phyloP scores from a whole-genome alignment of 2,797 vertebrate species.

The Sus cebifrons region DNA sequence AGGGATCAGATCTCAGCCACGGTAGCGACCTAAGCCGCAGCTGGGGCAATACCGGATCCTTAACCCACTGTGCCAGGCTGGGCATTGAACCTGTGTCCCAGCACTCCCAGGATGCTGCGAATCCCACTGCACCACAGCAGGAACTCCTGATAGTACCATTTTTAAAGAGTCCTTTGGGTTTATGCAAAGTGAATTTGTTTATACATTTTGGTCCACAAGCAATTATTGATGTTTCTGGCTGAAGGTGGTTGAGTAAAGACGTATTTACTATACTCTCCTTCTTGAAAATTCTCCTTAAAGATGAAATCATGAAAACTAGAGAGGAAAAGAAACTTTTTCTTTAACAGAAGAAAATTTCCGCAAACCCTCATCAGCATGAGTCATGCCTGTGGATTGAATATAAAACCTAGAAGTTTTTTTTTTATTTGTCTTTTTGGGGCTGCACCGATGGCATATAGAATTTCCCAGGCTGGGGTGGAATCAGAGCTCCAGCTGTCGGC shows the following conservation, averaged over 20 bases:
- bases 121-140: too few species aligned
- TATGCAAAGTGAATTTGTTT: background rate
- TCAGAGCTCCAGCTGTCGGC: too few species aligned
- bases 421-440: too few species aligned
- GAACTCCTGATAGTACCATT: background rate
- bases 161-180: background rate
- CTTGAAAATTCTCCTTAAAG: background rate
- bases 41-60: too few species aligned
- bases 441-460: too few species aligned
- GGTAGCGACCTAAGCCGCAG: too few species aligned
- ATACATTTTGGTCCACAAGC: background rate
- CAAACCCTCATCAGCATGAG: background rate
- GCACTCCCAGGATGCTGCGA: too few species aligned
- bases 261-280: rapidly evolving
- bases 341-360: background rate
- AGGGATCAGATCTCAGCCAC: too few species aligned
- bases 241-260: background rate
- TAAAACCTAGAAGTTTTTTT: background rate
- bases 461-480: too few species aligned
- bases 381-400: rapidly evolving
- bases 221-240: background rate
- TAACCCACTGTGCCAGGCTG: too few species aligned
- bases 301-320: background rate
- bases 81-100: too few species aligned
- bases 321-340: background rate